Conservation (phyloP, 1,140 invertebrate genomes). For the Pseudomyrmex dendroicus region DNA sequence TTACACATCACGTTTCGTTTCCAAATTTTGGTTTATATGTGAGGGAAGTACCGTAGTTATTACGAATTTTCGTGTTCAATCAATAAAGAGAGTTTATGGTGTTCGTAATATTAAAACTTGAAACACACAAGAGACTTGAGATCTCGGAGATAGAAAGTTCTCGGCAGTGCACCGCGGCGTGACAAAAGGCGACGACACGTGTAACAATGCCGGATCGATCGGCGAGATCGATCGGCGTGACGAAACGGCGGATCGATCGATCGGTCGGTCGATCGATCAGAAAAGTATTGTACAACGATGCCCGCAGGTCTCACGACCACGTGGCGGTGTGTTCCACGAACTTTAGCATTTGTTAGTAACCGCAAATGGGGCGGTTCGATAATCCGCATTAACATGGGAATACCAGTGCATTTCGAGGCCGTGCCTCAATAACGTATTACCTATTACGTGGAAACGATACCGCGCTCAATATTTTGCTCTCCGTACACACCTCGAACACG, state of each 20-base stretch:
- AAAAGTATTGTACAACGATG: conserved; percentile 51
- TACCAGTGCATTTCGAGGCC: conserved; percentile 46
- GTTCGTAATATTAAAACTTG: neutral
- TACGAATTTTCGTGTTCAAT: no score
- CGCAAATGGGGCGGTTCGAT: conserved; percentile 35
- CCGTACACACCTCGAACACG: conserved; percentile 48
- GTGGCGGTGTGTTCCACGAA: conserved; percentile 48
- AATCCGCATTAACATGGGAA: conserved; percentile 57
- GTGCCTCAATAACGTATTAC: conserved; percentile 58
- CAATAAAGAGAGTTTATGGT: no score
- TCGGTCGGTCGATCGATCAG: conserved; percentile 41
- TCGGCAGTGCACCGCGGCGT: neutral
- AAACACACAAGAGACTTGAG: neutral
- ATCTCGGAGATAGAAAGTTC: conserved; percentile 18
- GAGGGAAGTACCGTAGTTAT: no score
- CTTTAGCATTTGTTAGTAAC: conserved; percentile 59
- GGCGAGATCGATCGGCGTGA: conserved; percentile 46
- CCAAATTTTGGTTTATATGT: no score
- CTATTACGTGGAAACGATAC: conserved; percentile 58
- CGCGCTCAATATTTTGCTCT: conserved; percentile 36
- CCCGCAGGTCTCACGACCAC: conserved; percentile 46
- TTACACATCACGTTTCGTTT: no score
- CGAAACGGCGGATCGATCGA: conserved; percentile 35
- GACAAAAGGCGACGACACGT: conserved; percentile 52
- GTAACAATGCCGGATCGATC: conserved; percentile 54